phyloP scores from a whole-genome alignment of 2,888 invertebrate genomes.

The Myopa testacea region DNA sequence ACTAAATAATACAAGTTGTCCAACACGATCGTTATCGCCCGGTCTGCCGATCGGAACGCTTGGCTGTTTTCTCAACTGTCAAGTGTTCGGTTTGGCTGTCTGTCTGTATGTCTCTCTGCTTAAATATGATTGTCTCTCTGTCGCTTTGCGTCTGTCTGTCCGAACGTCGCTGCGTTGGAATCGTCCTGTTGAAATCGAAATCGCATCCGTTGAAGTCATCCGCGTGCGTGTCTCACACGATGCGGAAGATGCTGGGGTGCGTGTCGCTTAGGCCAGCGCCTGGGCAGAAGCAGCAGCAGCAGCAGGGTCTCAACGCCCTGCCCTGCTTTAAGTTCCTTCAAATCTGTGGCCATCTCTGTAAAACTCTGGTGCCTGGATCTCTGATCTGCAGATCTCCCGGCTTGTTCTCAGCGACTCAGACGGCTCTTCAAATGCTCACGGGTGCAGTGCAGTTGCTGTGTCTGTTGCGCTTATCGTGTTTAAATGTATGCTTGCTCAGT shows the following conservation, averaged over 20 bases:
- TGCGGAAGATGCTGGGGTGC: conserved; percentile 1
- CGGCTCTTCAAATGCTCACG: conserved; percentile 20
- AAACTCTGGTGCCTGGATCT: too few species aligned
- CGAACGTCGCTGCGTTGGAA: too few species aligned
- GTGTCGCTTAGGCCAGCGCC: not conserved
- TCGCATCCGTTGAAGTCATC: too few species aligned
- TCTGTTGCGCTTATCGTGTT: conserved; percentile 10
- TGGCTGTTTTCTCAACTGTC: not conserved
- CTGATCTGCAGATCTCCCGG: too few species aligned
- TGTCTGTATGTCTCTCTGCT: not conserved
- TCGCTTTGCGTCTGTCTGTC: not conserved
- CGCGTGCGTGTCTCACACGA: not conserved
- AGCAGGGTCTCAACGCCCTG: not conserved
- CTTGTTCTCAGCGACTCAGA: not conserved
- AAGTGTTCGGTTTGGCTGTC: not conserved
- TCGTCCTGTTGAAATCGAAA: too few species aligned
- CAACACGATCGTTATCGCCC: conserved; percentile 68
- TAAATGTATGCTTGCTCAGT: not conserved
- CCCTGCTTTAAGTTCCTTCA: not conserved
- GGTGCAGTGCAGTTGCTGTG: conserved; percentile 21
- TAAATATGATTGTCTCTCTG: not conserved
- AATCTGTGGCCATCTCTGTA: not conserved
- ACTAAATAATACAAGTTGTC: conserved; percentile 68
- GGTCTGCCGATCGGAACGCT: conserved; percentile 1
- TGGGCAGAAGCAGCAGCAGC: too few species aligned